Percentiles rank a stretch among this genome's conserved stretches.
Conservation (phyloP, 2,113 vertebrate species). For the Ariopsis seemanni region DNA sequence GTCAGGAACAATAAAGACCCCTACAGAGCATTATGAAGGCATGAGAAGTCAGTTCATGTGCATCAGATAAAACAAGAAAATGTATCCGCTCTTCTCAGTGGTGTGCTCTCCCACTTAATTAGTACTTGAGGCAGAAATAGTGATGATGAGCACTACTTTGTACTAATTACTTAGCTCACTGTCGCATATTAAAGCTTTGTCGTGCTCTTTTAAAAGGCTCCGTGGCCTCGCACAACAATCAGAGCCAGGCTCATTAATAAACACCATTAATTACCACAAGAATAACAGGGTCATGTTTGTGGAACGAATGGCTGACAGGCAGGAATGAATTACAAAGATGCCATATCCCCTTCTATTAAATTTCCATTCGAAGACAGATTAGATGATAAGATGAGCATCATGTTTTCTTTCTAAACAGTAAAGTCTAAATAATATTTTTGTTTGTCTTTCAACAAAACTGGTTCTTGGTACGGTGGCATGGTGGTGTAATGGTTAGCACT, state of each 20-base stretch:
- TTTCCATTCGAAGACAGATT: neutral
- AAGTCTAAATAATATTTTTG: neutral
- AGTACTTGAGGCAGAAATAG: slow-evolving; percentile 29
- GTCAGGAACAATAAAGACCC: slow-evolving; percentile 18
- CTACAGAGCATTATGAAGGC: slow-evolving; percentile 28
- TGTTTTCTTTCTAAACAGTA: neutral
- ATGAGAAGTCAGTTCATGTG: slow-evolving; percentile 19
- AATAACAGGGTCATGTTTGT: neutral
- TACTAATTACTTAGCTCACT: slow-evolving; percentile 28
- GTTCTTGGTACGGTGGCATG: neutral
- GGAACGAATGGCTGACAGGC: neutral
- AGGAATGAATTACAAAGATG: neutral
- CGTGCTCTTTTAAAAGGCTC: neutral
- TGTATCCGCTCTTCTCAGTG: neutral
- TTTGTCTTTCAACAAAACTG: neutral
- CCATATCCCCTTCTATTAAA: neutral
- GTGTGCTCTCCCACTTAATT: slow-evolving; percentile 28
- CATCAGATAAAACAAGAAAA: slow-evolving; percentile 18
- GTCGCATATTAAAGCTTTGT: slow-evolving; percentile 17
- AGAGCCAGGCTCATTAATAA: slow-evolving; percentile 12
- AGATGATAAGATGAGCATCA: neutral
- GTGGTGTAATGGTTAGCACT: too few relatives aligned
- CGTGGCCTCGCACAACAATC: neutral
- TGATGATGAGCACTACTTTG: slow-evolving; percentile 15
- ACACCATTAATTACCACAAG: slow-evolving; percentile 7